Conservation (phyloP, 2,113 vertebrate species). For the Coptodon rendalli region DNA sequence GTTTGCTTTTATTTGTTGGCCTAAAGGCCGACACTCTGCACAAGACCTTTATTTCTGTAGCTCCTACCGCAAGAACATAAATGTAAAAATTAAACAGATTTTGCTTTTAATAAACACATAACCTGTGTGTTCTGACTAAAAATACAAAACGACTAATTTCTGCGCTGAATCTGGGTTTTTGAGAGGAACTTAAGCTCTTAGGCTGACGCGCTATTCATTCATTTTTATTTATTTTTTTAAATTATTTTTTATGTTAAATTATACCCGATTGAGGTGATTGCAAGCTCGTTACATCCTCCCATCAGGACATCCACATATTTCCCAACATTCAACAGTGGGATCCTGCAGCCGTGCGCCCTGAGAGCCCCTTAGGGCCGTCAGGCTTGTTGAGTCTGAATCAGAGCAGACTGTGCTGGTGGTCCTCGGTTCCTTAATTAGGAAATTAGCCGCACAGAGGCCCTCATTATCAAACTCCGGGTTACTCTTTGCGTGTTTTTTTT, state of each 20-base stretch:
- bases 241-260: fast-evolving
- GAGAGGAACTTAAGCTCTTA: too few species aligned
- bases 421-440: constrained; percentile 78
- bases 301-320: constrained; percentile 25
- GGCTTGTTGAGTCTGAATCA: constrained; percentile 43
- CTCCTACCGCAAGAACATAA: neutral
- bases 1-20: neutral
- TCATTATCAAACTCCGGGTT: constrained; percentile 72
- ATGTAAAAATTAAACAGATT: neutral
- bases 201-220: neutral
- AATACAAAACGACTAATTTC: neutral
- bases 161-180: neutral
- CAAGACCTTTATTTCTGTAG: neutral
- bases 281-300: constrained; percentile 4
- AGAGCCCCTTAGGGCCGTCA: constrained; percentile 37
- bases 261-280: neutral
- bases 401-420: constrained; percentile 76
- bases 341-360: constrained; percentile 41
- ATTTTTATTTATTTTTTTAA: too few species aligned
- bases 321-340: constrained; percentile 41
- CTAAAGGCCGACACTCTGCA: constrained; percentile 16
- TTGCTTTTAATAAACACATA: neutral
- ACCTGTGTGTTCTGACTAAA: fast-evolving
- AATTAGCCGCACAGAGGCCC: constrained; percentile 73
- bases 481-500: constrained; percentile 10